These are phyloP conservation scores for Zaprionus gabonicus DNA, from an alignment of 1,140 invertebrate species.

Conservation along the genomic window DNA sequence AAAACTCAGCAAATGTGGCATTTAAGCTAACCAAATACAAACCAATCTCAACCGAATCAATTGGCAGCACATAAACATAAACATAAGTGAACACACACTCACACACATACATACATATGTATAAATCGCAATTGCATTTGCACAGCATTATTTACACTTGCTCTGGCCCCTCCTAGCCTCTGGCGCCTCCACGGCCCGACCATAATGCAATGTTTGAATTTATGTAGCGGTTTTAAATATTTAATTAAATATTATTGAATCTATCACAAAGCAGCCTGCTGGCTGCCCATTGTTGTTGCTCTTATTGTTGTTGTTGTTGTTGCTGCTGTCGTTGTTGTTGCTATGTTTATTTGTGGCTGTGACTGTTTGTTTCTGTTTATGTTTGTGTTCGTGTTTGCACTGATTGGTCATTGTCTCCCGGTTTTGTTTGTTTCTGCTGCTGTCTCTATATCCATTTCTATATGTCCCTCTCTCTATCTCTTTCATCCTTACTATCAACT, in stretches of 20 bases:
- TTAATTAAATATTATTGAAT: conserved; percentile 84
- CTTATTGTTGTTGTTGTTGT: conserved; percentile 9
- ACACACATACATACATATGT: background rate
- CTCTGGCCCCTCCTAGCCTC: conserved; percentile 31
- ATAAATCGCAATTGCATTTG: conserved; percentile 19
- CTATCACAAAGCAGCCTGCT: conserved; percentile 46
- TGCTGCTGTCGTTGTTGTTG: conserved; percentile 6
- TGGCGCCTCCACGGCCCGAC: background rate
- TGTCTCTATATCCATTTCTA: conserved; percentile 14
- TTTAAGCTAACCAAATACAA: conserved; percentile 30
- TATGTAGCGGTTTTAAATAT: conserved; percentile 83
- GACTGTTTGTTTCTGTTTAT: background rate
- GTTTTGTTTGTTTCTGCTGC: conserved; percentile 15
- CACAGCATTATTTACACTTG: conserved; percentile 67
- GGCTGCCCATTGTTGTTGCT: conserved; percentile 40
- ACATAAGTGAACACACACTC: conserved; percentile 1
- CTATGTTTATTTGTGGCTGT: conserved; percentile 32
- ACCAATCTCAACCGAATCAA: conserved; percentile 25
- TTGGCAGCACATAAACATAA: conserved; percentile 5
- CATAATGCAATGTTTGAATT: conserved; percentile 76
- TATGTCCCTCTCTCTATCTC: background rate
- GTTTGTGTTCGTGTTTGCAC: conserved; percentile 13
- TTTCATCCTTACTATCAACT: background rate
- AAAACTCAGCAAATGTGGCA: conserved; percentile 19
- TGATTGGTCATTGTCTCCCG: conserved; percentile 47